These are phyloP conservation scores for Ara ararauna DNA, from an alignment of 2,797 vertebrate genomes.

Conservation along the genomic window DNA sequence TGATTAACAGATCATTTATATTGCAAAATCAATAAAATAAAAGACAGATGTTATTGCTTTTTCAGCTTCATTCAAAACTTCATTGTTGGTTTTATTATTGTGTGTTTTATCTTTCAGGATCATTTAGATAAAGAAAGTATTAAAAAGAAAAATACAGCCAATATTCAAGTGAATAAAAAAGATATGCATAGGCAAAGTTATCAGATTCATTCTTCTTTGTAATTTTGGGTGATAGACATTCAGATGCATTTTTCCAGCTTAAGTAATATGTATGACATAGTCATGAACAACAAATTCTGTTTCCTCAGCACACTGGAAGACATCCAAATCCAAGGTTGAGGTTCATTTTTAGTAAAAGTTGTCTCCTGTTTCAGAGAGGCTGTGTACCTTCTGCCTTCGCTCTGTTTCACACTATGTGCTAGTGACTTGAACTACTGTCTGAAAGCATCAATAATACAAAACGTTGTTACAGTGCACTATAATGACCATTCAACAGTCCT, in stretches of 20 bases:
- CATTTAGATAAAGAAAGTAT: background rate
- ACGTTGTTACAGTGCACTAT: background rate
- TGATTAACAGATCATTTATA: background rate
- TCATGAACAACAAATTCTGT: background rate
- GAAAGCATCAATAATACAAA: slow-evolving; percentile 44
- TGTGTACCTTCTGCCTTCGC: background rate
- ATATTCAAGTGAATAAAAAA: background rate
- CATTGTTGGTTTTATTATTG: background rate
- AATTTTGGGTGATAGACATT: background rate
- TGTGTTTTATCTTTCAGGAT: background rate
- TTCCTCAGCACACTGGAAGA: background rate
- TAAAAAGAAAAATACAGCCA: background rate
- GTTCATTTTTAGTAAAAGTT: background rate
- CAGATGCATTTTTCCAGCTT: background rate
- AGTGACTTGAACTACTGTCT: background rate
- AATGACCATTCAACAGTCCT: background rate
- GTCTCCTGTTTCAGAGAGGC: background rate
- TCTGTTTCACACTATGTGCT: background rate
- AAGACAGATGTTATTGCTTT: background rate
- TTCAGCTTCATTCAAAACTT: background rate
- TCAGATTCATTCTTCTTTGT: background rate
- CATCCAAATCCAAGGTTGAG: background rate
- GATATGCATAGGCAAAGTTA: background rate
- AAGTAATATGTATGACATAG: background rate
- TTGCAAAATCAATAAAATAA: slow-evolving; percentile 12